A percentile compares a stretch with the other conserved stretches of the same genome.
Evolutionary conservation across 2,888 invertebrate species (phyloP).

Genomic region (Syrphus vitripennis): DNA sequence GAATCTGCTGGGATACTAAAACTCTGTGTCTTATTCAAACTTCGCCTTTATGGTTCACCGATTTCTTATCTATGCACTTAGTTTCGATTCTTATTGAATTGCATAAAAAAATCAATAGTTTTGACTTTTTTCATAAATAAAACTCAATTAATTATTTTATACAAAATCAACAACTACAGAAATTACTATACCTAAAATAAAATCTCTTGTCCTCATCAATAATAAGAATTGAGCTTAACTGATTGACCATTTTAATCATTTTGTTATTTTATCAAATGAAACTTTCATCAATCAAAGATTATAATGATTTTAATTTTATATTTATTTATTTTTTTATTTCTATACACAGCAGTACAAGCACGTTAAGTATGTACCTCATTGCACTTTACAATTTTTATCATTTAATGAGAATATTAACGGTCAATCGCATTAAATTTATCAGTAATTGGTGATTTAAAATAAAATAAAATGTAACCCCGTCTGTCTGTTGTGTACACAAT

Average conservation of each 20-base stretch:
- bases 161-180: background rate
- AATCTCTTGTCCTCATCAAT: background rate
- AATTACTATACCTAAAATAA: background rate
- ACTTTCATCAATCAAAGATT: conserved; percentile 19
- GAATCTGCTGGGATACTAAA: too few species aligned
- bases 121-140: background rate
- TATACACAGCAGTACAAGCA: too few species aligned
- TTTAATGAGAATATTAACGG: conserved; percentile 6
- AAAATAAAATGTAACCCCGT: background rate
- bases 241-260: background rate
- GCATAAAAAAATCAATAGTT: too few species aligned
- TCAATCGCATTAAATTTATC: conserved; percentile 32
- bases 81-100: background rate
- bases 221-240: background rate
- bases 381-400: background rate
- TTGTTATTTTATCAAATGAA: background rate
- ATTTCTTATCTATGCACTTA: background rate
- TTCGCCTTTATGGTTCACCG: background rate
- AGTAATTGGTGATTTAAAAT: conserved; percentile 1
- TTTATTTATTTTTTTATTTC: background rate
- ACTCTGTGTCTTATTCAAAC: too few species aligned
- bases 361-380: background rate
- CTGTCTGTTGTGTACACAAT: background rate
- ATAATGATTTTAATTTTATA: background rate
- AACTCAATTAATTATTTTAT: background rate